Evolutionary conservation across 2,888 invertebrate species (phyloP).

Genomic region (Dysmachus trigonus): DNA sequence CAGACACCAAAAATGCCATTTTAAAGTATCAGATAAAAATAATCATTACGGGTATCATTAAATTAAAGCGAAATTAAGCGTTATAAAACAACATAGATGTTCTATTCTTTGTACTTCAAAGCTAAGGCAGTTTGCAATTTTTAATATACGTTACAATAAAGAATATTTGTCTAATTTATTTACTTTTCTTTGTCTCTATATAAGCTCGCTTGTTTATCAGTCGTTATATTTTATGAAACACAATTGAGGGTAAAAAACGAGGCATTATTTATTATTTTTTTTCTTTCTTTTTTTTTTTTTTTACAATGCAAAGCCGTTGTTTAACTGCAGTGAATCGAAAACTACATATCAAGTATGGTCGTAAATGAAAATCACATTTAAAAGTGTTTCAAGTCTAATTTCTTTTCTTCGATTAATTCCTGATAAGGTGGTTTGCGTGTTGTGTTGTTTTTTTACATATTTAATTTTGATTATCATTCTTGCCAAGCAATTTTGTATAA

Average conservation of each 20-base stretch:
- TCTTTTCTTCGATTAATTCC: not conserved
- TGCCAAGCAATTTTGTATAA: not conserved
- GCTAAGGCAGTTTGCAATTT: conserved; percentile 49
- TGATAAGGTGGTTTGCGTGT: not conserved
- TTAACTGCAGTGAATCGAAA: conserved; percentile 35
- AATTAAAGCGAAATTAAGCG: not conserved
- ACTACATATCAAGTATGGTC: not conserved
- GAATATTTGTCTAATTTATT: conserved; percentile 28
- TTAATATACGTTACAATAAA: conserved; percentile 23
- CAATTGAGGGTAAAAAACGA: not conserved
- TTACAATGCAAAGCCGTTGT: conserved; percentile 16
- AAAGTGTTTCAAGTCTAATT: conserved; percentile 6
- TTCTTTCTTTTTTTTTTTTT: not conserved
- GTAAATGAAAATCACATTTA: not conserved
- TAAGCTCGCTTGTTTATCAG: conserved; percentile 54
- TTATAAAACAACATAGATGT: conserved; percentile 35
- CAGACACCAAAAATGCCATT: not conserved
- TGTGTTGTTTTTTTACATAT: not conserved
- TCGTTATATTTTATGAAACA: conserved; percentile 49
- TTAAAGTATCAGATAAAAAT: not conserved
- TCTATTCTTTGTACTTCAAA: conserved; percentile 51
- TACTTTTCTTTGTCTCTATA: conserved; percentile 14
- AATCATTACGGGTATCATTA: not conserved
- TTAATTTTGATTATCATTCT: not conserved
- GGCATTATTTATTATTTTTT: not conserved